These are phyloP conservation scores for Zoanthus sociatus DNA, from an alignment of 92 coral and sea anemone genomes.

Conservation along the genomic window DNA sequence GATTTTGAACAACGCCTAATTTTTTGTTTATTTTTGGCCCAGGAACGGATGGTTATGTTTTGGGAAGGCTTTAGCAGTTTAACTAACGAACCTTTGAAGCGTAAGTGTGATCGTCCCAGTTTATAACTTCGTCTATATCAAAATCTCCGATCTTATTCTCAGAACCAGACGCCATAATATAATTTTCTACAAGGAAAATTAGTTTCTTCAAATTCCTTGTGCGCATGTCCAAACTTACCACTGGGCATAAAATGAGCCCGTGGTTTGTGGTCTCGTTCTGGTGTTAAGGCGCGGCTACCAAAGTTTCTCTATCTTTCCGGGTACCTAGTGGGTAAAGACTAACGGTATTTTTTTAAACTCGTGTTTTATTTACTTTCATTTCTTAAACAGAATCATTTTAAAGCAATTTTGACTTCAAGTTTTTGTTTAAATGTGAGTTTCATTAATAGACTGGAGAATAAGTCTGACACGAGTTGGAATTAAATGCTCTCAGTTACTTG, in stretches of 20 bases:
- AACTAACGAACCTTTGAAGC: slow-evolving; percentile 99
- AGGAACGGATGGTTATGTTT: slow-evolving; percentile 48
- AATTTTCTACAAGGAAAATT: slow-evolving; percentile 47
- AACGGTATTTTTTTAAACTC: background rate
- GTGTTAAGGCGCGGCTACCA: slow-evolving; percentile 8
- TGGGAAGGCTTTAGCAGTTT: slow-evolving; percentile 58
- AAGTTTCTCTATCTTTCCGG: background rate
- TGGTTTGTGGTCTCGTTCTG: slow-evolving; percentile 83
- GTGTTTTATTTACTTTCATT: background rate
- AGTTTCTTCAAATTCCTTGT: slow-evolving; percentile 14
- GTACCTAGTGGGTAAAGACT: background rate
- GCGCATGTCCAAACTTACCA: slow-evolving; percentile 76
- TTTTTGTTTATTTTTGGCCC: slow-evolving; percentile 51
- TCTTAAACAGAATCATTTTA: background rate
- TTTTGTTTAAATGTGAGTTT: background rate
- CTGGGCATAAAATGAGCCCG: slow-evolving; percentile 69
- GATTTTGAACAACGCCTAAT: slow-evolving; percentile 16
- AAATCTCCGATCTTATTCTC: slow-evolving; percentile 96
- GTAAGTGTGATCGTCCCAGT: slow-evolving; percentile 99
- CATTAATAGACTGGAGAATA: background rate
- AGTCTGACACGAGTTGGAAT: background rate
- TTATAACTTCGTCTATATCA: slow-evolving; percentile 99
- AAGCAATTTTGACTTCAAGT: background rate
- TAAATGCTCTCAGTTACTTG: too few relatives aligned
- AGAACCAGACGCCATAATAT: slow-evolving; percentile 96